Evolutionary conservation across 2,888 invertebrate species (phyloP).

Genomic region (Dryadula phaetusa): DNA sequence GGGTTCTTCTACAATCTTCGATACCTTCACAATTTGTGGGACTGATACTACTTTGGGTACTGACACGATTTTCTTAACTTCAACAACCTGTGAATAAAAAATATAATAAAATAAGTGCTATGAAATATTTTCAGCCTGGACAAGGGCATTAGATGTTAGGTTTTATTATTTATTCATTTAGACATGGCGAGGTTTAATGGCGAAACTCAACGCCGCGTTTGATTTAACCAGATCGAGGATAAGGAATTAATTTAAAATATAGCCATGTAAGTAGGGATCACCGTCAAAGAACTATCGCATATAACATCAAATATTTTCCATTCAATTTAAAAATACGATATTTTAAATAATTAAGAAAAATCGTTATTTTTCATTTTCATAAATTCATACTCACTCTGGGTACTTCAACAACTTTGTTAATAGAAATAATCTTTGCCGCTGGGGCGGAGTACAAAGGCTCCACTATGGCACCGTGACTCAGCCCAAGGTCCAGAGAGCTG

Average conservation of each 20-base stretch:
- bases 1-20: conserved; percentile 55
- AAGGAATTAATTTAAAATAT: no score
- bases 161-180: no score
- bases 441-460: conserved; percentile 47
- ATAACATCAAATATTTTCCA: no score
- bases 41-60: conserved; percentile 62
- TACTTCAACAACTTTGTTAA: conserved; percentile 57
- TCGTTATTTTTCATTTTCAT: not conserved
- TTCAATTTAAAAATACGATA: not conserved
- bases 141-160: no score
- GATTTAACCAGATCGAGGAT: not conserved
- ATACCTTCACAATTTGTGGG: conserved; percentile 57
- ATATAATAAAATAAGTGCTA: not conserved
- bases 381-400: conserved; percentile 57
- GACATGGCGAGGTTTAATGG: no score
- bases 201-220: not conserved
- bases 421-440: conserved; percentile 50
- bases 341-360: not conserved
- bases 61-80: conserved; percentile 59
- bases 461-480: conserved; percentile 47
- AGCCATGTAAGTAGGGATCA: no score
- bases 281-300: no score
- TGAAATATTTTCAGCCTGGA: not conserved
- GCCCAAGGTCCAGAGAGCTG: conserved; percentile 44
- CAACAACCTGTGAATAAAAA: conserved; percentile 50